Base-by-base conservation (phyloP, 2,888 invertebrate genomes). In the Acanthosepion esculentum region DNA sequence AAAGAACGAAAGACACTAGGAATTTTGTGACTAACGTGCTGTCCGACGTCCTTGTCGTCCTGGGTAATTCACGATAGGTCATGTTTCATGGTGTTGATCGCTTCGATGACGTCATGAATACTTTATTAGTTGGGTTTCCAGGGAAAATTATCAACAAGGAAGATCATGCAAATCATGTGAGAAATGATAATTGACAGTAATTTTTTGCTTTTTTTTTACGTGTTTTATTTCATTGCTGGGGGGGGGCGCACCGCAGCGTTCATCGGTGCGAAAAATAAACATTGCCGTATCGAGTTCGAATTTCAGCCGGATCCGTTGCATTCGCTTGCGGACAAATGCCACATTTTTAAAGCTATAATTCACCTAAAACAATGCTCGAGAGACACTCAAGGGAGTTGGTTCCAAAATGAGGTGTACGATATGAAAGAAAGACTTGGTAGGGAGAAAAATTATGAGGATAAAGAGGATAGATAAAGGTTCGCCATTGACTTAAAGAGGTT, bases 31-130 rank as follows among this genome's bases (percentile, higher is more conserved):
- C 33, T 78, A 78, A 78, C 78, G 78, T n/a, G 23, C 78, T n/a
- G 78, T 78, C 78, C n/a, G 15, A 10, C 15, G n/a, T 78, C n/a
- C n/a, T 78, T 78, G n/a, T n/a, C 78, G 33, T 78, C n/a, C 78
- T 78, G 78, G n/a, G 0, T 78, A 78, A 78, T 78, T 78, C 78
- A 78, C n/a, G 78, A 78, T 78, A 78, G 78, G 33, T 78, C 33
- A 33, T n/a, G n/a, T 78, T 78, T 78, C 78, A 78, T 78, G 78
- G 78, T n/a, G 12, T n/a, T 78, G 78, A 78, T 78, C 78, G n/a
- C 78, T 78, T n/a, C n/a, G n/a, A 33, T 78, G 78, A 78, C 78
- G 78, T 78, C 78, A 78, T n/a, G 78, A n/a, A 78, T 78, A 78
- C 78, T 78, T 78, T 78, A 78, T 78, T 78, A 33, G n/a, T n/a